Percentiles rank a stretch among this genome's conserved stretches.
Evolutionary conservation across 1,140 invertebrate genomes (phyloP).

Genomic region (Hydropsyche tenuis): DNA sequence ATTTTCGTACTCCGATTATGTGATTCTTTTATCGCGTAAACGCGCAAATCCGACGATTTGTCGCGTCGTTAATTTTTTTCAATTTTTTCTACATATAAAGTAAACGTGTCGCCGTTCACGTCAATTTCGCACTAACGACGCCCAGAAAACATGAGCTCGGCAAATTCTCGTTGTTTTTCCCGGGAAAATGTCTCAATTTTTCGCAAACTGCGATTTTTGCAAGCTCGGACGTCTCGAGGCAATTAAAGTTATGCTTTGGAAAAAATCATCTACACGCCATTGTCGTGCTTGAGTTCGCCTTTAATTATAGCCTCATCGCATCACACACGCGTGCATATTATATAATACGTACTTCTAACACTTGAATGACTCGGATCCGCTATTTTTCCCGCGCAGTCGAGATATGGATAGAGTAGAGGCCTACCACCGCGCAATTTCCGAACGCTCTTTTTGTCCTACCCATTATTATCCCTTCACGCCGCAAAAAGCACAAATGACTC

Average conservation of each 20-base stretch:
- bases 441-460: conserved; percentile 2
- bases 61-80: conserved; percentile 2
- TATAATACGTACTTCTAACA: not conserved
- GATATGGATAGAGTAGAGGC: not conserved
- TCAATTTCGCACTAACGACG: conserved; percentile 9
- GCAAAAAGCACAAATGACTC: conserved; percentile 24
- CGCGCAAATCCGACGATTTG: not conserved
- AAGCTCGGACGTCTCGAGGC: not conserved
- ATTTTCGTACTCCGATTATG: no score
- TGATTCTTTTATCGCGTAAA: not conserved
- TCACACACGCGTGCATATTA: not conserved
- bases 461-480: conserved; percentile 22
- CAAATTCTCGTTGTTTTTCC: not conserved
- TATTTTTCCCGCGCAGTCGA: conserved; percentile 9
- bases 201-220: conserved; percentile 6
- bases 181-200: conserved; percentile 4
- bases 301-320: conserved; percentile 9
- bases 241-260: not conserved
- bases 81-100: not conserved
- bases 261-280: not conserved
- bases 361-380: conserved; percentile 18
- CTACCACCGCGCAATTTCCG: not conserved
- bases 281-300: conserved; percentile 2
- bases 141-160: not conserved
- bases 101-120: not conserved